These are phyloP conservation scores for Alectoris magna DNA, from an alignment of 2,797 vertebrate genomes.

Conservation along the genomic window DNA sequence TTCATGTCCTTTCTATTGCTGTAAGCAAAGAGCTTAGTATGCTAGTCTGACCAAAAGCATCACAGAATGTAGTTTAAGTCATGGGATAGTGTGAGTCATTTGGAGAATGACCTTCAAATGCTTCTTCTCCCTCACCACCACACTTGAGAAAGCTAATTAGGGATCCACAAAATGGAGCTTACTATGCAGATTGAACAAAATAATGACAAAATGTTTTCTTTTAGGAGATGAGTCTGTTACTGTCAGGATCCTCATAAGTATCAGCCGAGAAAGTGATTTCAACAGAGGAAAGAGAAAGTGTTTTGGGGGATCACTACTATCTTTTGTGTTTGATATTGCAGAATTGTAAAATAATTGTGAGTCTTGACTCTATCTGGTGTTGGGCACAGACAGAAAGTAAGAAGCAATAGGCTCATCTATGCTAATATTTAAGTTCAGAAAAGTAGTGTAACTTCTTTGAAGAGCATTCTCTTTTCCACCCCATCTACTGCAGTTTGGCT, in stretches of 20 bases:
- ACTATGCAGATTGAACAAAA: neutral
- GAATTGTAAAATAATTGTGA: neutral
- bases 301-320: neutral
- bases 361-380: neutral
- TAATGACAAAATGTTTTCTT: neutral
- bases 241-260: neutral
- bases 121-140: neutral
- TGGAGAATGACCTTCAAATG: slow-evolving; percentile 16
- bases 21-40: neutral
- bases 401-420: neutral
- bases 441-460: neutral
- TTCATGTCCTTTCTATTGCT: slow-evolving; percentile 12
- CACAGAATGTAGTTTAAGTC: neutral
- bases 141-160: slow-evolving; percentile 22
- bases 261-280: neutral
- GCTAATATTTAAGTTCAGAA: neutral
- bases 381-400: neutral
- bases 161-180: neutral
- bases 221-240: neutral
- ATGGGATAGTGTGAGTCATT: neutral
- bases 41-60: neutral
- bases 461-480: neutral
- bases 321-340: neutral
- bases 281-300: neutral
- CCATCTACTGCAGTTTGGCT: neutral